Conservation (phyloP, 2,888 invertebrate genomes). For the Cephus rjabovi region DNA sequence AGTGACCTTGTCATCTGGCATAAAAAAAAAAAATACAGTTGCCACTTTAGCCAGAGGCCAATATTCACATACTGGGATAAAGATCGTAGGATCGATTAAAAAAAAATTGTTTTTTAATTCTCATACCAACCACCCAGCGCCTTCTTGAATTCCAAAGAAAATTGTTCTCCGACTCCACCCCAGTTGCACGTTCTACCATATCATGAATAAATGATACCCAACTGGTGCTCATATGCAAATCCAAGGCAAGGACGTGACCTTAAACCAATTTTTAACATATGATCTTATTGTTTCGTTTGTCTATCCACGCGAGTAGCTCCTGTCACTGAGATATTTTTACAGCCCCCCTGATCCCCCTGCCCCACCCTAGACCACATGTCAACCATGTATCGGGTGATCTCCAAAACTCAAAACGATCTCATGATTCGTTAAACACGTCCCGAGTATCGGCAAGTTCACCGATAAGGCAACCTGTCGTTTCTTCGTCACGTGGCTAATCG, state of each 20-base stretch:
- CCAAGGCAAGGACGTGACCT: constrained; percentile 20
- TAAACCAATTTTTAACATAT: constrained; percentile 15
- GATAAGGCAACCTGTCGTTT: background rate
- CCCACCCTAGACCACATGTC: background rate
- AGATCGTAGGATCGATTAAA: background rate
- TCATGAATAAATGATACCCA: background rate
- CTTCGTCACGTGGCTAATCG: background rate
- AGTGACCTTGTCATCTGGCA: background rate
- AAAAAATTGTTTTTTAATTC: background rate
- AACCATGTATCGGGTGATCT: background rate
- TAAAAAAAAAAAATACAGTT: background rate
- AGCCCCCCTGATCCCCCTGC: background rate
- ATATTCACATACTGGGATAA: background rate
- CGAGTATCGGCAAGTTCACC: background rate
- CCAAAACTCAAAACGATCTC: background rate
- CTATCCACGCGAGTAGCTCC: background rate
- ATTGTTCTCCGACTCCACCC: background rate
- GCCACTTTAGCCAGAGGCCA: background rate
- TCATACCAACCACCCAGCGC: background rate
- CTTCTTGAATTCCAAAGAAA: background rate
- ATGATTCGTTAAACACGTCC: constrained; percentile 1
- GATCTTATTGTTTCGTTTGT: constrained; percentile 9
- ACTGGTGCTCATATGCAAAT: constrained; percentile 11
- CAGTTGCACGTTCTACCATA: background rate
- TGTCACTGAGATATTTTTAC: background rate